phyloP scores from a whole-genome alignment of 2,113 vertebrate species.

The Papio anubis region DNA sequence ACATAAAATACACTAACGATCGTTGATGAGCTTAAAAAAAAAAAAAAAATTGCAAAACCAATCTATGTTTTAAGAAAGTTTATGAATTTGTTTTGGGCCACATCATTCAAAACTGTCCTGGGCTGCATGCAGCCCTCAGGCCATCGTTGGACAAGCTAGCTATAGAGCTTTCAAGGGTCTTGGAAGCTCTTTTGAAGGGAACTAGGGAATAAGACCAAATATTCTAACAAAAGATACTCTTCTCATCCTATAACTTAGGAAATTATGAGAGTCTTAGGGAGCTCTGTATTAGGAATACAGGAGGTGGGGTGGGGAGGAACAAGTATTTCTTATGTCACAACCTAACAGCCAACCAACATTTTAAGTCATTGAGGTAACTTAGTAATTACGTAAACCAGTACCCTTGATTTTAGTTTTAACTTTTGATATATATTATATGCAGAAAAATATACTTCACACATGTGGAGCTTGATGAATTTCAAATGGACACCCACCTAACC shows the following conservation, averaged over 20 bases:
- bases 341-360: neutral
- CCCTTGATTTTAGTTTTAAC: neutral
- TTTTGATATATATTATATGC: neutral
- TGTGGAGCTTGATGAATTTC: neutral
- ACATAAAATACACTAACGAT: too few species aligned
- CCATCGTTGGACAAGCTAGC: too few species aligned
- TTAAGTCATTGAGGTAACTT: neutral
- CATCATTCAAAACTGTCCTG: too few species aligned
- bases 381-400: neutral
- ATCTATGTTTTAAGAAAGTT: too few species aligned
- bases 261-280: neutral
- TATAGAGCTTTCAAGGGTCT: neutral
- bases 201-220: neutral
- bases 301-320: neutral
- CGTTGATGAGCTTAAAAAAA: too few species aligned
- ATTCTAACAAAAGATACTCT: neutral
- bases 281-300: neutral
- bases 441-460: neutral
- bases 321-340: neutral
- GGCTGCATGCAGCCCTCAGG: too few species aligned
- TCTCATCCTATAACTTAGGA: neutral
- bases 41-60: too few species aligned
- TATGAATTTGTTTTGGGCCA: too few species aligned
- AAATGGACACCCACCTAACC: neutral
- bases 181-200: neutral